Conservation (phyloP, 1,140 invertebrate genomes). For the Atopsyche davidsoni region DNA sequence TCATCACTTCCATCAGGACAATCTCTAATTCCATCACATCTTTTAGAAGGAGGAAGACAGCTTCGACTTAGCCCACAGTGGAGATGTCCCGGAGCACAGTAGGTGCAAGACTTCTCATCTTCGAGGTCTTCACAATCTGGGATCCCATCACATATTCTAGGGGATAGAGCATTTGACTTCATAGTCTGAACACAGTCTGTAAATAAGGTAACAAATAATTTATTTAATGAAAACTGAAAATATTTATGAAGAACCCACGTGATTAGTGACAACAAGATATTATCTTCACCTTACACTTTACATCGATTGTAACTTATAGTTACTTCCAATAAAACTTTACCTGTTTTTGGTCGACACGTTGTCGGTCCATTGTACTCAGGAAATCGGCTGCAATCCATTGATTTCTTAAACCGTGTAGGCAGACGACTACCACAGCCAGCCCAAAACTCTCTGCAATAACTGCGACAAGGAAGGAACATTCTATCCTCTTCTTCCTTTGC, state of each 20-base stretch:
- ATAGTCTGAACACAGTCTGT: slow-evolving; percentile 65
- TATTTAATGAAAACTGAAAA: too few relatives aligned
- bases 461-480: slow-evolving; percentile 67
- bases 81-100: slow-evolving; percentile 60
- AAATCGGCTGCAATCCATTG: slow-evolving; percentile 73
- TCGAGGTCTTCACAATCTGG: slow-evolving; percentile 78
- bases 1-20: slow-evolving; percentile 84
- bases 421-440: slow-evolving; percentile 71
- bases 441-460: slow-evolving; percentile 82
- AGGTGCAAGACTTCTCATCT: slow-evolving; percentile 72
- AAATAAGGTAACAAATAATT: too few relatives aligned
- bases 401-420: slow-evolving; percentile 59
- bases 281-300: too few relatives aligned
- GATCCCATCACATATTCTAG: slow-evolving; percentile 77
- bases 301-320: too few relatives aligned
- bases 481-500: slow-evolving; percentile 45
- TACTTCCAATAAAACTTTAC: too few relatives aligned
- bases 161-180: slow-evolving; percentile 62
- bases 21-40: slow-evolving; percentile 76
- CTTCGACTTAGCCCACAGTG: slow-evolving; percentile 71
- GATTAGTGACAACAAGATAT: too few relatives aligned
- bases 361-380: slow-evolving; percentile 69
- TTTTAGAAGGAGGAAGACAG: slow-evolving; percentile 63
- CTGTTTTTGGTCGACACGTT: slow-evolving; percentile 69
- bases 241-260: too few relatives aligned